These are phyloP conservation scores for Argyresthia goedartella DNA, from an alignment of 2,888 invertebrate genomes.

Conservation along the genomic window DNA sequence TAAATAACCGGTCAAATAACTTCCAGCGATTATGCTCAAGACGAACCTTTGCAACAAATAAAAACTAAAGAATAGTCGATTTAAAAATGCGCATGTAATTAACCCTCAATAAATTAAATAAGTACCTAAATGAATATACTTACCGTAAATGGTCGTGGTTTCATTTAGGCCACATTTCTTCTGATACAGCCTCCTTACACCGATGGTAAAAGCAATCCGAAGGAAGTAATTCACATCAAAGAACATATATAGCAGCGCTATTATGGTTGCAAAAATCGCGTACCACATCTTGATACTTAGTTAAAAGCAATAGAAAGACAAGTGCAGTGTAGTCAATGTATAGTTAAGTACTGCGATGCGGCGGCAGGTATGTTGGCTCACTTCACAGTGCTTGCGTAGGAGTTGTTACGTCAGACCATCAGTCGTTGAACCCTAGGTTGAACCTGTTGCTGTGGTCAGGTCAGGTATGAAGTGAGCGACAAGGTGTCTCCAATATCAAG, in stretches of 20 bases:
- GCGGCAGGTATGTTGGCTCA: neutral
- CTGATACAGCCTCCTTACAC: constrained; percentile 76
- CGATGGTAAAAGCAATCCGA: constrained; percentile 78
- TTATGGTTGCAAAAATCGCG: constrained; percentile 33
- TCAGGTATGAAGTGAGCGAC: constrained; percentile 18
- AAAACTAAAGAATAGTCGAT: neutral
- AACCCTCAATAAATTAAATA: no score
- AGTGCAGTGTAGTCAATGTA: neutral
- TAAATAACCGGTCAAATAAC: no score
- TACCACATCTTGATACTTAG: constrained; percentile 33
- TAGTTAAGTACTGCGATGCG: neutral
- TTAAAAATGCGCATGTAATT: neutral
- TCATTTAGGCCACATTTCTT: constrained; percentile 79
- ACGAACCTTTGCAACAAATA: no score
- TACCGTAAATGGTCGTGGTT: constrained; percentile 81
- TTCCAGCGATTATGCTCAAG: no score
- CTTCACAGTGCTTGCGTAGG: constrained; percentile 2
- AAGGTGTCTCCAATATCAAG: neutral
- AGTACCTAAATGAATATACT: constrained; percentile 26
- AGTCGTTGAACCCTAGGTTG: constrained; percentile 22
- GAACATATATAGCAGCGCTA: constrained; percentile 75
- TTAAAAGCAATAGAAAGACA: neutral
- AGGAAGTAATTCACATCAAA: constrained; percentile 88
- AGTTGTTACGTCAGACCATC: neutral
- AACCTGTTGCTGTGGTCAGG: constrained; percentile 8